Evolutionary conservation across 2,113 vertebrate genomes (phyloP).

Genomic region (Anseranas semipalmata): DNA sequence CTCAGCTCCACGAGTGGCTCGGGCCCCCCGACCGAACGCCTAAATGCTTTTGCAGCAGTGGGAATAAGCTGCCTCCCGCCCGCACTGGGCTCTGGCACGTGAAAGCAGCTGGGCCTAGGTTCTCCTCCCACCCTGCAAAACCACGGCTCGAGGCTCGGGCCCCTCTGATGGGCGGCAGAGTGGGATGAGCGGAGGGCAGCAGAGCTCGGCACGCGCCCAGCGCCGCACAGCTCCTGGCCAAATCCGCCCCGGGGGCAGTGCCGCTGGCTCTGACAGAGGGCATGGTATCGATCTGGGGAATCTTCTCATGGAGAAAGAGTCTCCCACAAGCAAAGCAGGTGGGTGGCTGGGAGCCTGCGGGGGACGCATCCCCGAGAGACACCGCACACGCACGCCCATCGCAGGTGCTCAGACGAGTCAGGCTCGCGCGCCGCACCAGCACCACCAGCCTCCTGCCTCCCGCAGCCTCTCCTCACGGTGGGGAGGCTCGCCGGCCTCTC

Average conservation of each 20-base stretch:
- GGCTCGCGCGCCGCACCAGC: neutral
- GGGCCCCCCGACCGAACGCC: no score
- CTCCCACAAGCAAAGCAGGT: neutral
- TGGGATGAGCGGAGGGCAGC: neutral
- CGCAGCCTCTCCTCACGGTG: neutral
- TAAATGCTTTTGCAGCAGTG: no score
- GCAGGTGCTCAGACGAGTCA: constrained; percentile 7
- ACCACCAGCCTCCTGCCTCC: neutral
- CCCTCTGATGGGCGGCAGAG: fast-evolving
- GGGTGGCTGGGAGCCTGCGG: constrained; percentile 23
- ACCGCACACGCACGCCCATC: neutral
- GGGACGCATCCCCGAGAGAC: neutral
- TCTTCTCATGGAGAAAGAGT: constrained; percentile 4
- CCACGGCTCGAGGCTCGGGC: fast-evolving
- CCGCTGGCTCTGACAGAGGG: neutral
- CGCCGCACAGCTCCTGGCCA: neutral
- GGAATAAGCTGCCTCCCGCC: neutral
- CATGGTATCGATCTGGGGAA: neutral
- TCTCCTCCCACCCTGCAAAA: neutral
- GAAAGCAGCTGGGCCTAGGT: no score
- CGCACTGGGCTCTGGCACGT: fast-evolving
- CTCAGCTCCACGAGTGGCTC: neutral
- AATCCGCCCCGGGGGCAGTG: neutral
- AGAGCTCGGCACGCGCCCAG: fast-evolving
- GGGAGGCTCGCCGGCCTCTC: neutral